phyloP scores from a whole-genome alignment of 2,113 vertebrate species.

The Butorides virescens region DNA sequence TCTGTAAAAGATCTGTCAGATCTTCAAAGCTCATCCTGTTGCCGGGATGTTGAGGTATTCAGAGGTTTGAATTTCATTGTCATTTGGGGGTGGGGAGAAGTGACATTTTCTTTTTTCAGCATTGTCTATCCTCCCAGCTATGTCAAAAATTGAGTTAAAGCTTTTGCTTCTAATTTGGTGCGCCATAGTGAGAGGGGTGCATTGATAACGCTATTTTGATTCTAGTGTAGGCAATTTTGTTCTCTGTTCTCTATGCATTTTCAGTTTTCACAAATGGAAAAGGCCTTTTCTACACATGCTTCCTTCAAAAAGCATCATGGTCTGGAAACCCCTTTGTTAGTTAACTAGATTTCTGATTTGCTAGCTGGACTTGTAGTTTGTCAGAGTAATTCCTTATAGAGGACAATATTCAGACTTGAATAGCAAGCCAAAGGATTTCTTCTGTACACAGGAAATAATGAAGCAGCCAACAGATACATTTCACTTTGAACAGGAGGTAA shows the following conservation, averaged over 20 bases:
- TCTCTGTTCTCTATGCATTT: background rate
- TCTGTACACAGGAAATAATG: background rate
- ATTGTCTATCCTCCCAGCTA: background rate
- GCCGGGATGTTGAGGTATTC: background rate
- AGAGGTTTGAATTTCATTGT: background rate
- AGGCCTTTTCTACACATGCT: background rate
- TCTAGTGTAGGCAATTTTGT: background rate
- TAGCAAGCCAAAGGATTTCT: background rate
- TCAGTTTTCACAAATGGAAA: background rate
- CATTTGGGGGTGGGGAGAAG: background rate
- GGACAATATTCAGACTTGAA: background rate
- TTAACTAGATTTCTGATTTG: background rate
- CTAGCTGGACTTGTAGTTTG: background rate
- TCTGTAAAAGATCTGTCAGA: background rate
- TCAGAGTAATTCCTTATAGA: background rate
- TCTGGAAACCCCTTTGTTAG: background rate
- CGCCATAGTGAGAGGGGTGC: background rate
- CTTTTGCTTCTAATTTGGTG: background rate
- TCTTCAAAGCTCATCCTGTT: background rate
- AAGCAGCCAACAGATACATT: background rate
- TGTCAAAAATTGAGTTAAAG: background rate
- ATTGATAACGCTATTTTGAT: background rate
- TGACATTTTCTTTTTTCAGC: background rate
- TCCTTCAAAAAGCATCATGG: background rate
- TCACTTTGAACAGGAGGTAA: background rate